phyloP scores from a whole-genome alignment of 2,797 vertebrate genomes.

The Sylvilagus floridanus region DNA sequence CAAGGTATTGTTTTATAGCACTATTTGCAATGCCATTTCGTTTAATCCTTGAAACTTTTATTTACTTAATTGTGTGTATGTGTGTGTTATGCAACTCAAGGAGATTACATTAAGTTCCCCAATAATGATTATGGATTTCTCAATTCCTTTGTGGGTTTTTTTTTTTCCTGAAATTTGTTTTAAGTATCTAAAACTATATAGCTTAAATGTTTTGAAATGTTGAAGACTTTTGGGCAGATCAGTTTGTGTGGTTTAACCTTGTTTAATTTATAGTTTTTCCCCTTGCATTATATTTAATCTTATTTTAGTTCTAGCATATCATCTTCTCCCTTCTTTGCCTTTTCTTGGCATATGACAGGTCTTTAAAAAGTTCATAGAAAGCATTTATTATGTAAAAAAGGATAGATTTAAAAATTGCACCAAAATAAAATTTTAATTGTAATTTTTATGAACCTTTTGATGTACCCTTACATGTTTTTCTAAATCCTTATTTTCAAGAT shows the following conservation, averaged over 20 bases:
- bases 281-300: not conserved
- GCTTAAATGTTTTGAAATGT: conserved; percentile 43
- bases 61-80: conserved; percentile 38
- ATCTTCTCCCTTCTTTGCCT: not conserved
- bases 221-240: not conserved
- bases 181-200: conserved; percentile 59
- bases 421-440: no score
- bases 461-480: not conserved
- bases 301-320: conserved; percentile 32
- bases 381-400: no score
- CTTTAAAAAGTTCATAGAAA: no score
- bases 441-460: no score
- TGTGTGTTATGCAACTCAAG: conserved; percentile 37
- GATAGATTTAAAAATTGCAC: no score
- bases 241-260: not conserved
- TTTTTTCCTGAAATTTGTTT: conserved; percentile 59
- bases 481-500: not conserved
- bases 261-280: not conserved
- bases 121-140: conserved; percentile 52
- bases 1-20: not conserved
- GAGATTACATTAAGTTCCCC: conserved; percentile 33
- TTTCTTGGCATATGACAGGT: not conserved
- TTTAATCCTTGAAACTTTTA: conserved; percentile 36
- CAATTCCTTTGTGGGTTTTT: not conserved
- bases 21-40: not conserved